Evolutionary conservation across 2,113 vertebrate species (phyloP).

Genomic region (Smithornis capensis): DNA sequence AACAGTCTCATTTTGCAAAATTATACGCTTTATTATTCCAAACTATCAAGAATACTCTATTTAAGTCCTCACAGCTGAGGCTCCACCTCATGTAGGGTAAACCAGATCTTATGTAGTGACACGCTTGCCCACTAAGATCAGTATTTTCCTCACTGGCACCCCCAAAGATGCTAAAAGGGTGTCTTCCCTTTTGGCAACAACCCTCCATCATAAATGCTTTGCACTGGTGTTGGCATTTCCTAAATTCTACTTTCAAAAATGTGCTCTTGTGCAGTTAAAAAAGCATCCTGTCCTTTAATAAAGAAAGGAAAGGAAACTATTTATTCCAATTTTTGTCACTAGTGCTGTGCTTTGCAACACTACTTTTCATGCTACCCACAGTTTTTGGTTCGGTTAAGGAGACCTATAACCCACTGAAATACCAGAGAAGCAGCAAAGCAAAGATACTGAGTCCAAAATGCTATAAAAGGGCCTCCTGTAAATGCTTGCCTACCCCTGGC

Average conservation of each 20-base stretch:
- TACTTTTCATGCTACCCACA: not conserved
- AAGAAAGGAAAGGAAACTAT: not conserved
- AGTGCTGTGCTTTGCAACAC: not conserved
- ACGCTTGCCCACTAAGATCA: not conserved
- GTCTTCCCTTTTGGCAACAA: not conserved
- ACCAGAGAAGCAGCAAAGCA: not conserved
- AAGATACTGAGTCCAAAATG: not conserved
- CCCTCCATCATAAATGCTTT: not conserved
- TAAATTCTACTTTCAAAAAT: not conserved
- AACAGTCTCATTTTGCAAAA: not conserved
- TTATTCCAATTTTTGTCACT: not conserved
- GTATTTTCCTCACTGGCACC: not conserved
- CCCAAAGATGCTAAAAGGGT: not conserved
- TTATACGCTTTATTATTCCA: not conserved
- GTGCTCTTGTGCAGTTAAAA: not conserved
- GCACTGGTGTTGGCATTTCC: not conserved
- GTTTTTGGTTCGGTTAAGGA: not conserved
- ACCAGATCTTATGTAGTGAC: not conserved
- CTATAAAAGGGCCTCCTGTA: not conserved
- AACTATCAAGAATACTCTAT: not conserved
- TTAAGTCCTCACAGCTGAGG: not conserved
- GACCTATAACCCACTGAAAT: not conserved
- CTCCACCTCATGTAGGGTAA: not conserved
- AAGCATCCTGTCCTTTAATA: not conserved
- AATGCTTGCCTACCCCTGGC: not conserved